Conservation (phyloP, 1,140 invertebrate genomes). For the Zaprionus camerounensis region DNA sequence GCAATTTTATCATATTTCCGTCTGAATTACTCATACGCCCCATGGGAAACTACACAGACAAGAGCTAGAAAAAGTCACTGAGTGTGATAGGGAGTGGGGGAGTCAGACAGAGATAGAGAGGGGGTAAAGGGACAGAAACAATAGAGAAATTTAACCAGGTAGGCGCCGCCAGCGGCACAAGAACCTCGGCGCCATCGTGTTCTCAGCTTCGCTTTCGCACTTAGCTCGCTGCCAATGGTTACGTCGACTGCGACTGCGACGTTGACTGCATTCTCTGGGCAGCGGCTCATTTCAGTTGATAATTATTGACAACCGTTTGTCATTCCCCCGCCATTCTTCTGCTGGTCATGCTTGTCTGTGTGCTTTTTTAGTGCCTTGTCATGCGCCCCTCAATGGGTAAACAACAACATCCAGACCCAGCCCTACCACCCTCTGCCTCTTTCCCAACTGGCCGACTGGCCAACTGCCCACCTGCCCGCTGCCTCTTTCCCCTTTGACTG, state of each 20-base stretch:
- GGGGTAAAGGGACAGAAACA: not conserved
- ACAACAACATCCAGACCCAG: not conserved
- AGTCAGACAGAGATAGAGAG: not conserved
- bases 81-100: not conserved
- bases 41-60: not conserved
- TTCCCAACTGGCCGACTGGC: too few relatives aligned
- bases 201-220: too few relatives aligned
- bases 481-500: not conserved
- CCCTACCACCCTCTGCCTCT: not conserved
- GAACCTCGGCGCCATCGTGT: not conserved
- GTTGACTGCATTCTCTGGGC: conserved; percentile 15
- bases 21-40: conserved; percentile 55
- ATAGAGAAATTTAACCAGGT: not conserved
- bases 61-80: not conserved
- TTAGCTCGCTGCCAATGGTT: not conserved
- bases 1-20: conserved; percentile 57
- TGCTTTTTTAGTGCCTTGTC: conserved; percentile 35
- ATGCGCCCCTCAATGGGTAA: conserved; percentile 29
- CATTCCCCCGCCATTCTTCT: conserved; percentile 30
- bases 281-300: conserved; percentile 50
- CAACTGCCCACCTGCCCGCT: not conserved
- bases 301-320: conserved; percentile 61
- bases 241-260: not conserved
- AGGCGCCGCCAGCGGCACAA: not conserved
- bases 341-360: conserved; percentile 4